phyloP scores from a whole-genome alignment of 1,140 invertebrate genomes.

The Laodelphax striatellus region DNA sequence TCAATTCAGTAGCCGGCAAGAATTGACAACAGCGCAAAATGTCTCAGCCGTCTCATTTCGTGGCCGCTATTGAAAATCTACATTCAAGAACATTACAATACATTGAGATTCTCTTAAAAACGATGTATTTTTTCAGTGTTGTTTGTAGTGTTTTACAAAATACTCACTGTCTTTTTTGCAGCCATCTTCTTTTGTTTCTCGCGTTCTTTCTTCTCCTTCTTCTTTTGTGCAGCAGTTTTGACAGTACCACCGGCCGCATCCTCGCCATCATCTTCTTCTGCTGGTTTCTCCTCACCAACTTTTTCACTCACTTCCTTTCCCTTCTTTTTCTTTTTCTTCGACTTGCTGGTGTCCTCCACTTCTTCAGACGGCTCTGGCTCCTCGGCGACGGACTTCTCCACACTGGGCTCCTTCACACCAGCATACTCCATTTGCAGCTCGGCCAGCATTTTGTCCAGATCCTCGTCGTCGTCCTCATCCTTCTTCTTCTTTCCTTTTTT shows the following conservation, averaged over 20 bases:
- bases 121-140: no score
- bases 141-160: no score
- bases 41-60: no score
- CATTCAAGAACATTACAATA: no score
- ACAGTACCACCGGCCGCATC: constrained; percentile 48
- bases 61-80: no score
- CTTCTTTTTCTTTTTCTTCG: constrained; percentile 28
- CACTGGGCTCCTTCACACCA: constrained; percentile 30
- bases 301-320: constrained; percentile 30
- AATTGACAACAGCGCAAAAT: no score
- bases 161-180: constrained; percentile 13
- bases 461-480: constrained; percentile 69
- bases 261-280: constrained; percentile 39
- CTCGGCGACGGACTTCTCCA: constrained; percentile 16
- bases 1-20: no score
- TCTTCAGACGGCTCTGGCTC: constrained; percentile 20
- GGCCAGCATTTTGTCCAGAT: constrained; percentile 72
- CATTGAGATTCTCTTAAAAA: no score
- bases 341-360: constrained; percentile 27
- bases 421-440: constrained; percentile 68
- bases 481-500: constrained; percentile 55
- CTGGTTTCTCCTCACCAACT: constrained; percentile 35
- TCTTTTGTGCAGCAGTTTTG: constrained; percentile 74
- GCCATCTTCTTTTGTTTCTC: constrained; percentile 54
- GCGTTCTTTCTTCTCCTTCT: constrained; percentile 76